Conservation (phyloP, 2,113 vertebrate species). For the Prunella fulvescens region DNA sequence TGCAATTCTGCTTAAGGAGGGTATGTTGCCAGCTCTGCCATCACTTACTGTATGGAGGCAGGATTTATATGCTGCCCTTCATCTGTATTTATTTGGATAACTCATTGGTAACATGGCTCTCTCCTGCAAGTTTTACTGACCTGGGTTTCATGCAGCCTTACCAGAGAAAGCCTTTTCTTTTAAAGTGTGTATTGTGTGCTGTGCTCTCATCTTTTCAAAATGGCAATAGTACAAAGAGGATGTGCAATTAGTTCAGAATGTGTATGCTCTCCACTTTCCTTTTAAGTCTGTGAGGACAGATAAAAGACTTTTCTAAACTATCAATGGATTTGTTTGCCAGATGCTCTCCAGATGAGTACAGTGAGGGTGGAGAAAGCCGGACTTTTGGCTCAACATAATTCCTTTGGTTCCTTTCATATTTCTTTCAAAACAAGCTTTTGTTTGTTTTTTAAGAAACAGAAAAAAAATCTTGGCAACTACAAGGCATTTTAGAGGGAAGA, state of each 20-base stretch:
- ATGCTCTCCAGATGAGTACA: conserved; percentile 36
- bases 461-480: not conserved
- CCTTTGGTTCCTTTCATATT: conserved; percentile 29
- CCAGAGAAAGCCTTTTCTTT: not conserved
- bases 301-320: conserved; percentile 17
- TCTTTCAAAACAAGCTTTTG: conserved; percentile 30
- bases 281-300: not conserved
- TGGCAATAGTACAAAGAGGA: not conserved
- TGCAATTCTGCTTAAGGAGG: not conserved
- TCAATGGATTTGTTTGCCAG: conserved; percentile 19
- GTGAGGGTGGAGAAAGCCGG: conserved; percentile 16
- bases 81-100: not conserved
- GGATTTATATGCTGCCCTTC: not conserved
- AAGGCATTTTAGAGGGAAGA: not conserved
- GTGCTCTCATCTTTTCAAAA: not conserved
- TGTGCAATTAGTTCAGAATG: not conserved
- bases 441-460: conserved; percentile 21
- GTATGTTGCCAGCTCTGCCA: not conserved
- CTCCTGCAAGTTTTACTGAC: not conserved
- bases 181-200: not conserved
- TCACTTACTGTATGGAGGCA: not conserved
- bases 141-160: not conserved
- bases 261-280: not conserved
- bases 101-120: rapidly evolving
- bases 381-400: not conserved